phyloP scores from a whole-genome alignment of 2,888 invertebrate species.

The Byasa hedistus region DNA sequence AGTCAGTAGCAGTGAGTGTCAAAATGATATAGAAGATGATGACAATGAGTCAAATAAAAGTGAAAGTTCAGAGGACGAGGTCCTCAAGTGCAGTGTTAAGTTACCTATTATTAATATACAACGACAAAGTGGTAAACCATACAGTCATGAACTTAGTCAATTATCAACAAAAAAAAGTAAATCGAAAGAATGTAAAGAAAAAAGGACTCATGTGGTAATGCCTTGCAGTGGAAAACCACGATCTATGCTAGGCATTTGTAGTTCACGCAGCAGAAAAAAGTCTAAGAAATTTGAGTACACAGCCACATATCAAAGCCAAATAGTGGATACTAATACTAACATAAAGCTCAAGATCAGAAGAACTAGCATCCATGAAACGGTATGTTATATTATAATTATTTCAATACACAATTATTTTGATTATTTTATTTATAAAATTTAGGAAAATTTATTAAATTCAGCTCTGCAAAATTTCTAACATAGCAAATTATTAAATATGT shows the following conservation, averaged over 20 bases:
- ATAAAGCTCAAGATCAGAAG: slow-evolving; percentile 86
- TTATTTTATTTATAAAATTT: not conserved
- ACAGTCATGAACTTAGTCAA: slow-evolving; percentile 80
- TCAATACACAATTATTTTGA: not conserved
- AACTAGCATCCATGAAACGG: slow-evolving; percentile 72
- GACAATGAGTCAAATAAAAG: slow-evolving; percentile 49
- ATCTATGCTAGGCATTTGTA: slow-evolving; percentile 73
- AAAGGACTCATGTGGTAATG: slow-evolving; percentile 62
- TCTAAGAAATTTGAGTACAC: slow-evolving; percentile 66
- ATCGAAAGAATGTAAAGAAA: slow-evolving; percentile 61
- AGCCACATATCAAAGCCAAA: slow-evolving; percentile 81
- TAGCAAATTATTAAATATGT: too few species aligned
- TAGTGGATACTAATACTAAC: slow-evolving; percentile 82
- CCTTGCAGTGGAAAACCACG: slow-evolving; percentile 77
- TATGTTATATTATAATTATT: slow-evolving; percentile 35
- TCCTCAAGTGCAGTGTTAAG: slow-evolving; percentile 71
- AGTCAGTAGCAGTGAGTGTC: slow-evolving; percentile 76
- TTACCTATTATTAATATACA: slow-evolving; percentile 69
- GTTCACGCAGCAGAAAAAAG: slow-evolving; percentile 74
- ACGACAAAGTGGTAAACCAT: slow-evolving; percentile 74
- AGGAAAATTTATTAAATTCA: too few species aligned
- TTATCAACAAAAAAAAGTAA: slow-evolving; percentile 76
- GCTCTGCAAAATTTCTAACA: too few species aligned
- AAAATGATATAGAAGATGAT: slow-evolving; percentile 54
- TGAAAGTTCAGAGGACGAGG: slow-evolving; percentile 74